Conservation (phyloP, 2,797 vertebrate species). For the Siniperca scherzeri region DNA sequence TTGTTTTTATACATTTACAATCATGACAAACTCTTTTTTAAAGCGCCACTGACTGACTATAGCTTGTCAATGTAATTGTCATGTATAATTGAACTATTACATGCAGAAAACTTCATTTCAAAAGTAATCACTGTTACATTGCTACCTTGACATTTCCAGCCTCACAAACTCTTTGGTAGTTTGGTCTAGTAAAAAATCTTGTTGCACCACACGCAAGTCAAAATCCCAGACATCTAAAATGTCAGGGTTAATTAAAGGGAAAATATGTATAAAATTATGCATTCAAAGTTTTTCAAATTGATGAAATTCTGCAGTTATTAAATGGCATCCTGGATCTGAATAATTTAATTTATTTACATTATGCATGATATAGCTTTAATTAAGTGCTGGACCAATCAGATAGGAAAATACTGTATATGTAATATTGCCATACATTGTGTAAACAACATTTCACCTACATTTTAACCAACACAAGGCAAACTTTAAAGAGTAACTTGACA, state of each 20-base stretch:
- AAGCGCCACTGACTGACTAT: conserved; percentile 26
- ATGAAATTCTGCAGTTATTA: background rate
- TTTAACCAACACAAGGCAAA: background rate
- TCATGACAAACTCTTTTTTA: conserved; percentile 45
- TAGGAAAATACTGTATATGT: background rate
- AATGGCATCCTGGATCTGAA: background rate
- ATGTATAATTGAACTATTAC: background rate
- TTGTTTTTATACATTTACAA: conserved; percentile 1
- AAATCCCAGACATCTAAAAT: background rate
- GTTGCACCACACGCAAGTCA: background rate
- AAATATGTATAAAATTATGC: background rate
- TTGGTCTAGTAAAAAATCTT: background rate
- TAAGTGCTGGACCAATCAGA: background rate
- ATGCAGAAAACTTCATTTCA: background rate
- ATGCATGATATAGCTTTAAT: background rate
- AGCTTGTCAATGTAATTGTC: background rate
- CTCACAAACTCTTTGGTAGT: background rate
- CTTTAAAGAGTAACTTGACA: background rate
- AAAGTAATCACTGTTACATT: background rate
- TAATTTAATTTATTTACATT: background rate
- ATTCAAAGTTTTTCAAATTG: background rate
- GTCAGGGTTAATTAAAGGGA: background rate
- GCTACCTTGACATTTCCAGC: conserved; percentile 1
- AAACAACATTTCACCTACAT: background rate
- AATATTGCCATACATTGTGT: background rate